These are phyloP conservation scores for Carassius gibelio DNA, from an alignment of 2,113 vertebrate species.

Conservation along the genomic window DNA sequence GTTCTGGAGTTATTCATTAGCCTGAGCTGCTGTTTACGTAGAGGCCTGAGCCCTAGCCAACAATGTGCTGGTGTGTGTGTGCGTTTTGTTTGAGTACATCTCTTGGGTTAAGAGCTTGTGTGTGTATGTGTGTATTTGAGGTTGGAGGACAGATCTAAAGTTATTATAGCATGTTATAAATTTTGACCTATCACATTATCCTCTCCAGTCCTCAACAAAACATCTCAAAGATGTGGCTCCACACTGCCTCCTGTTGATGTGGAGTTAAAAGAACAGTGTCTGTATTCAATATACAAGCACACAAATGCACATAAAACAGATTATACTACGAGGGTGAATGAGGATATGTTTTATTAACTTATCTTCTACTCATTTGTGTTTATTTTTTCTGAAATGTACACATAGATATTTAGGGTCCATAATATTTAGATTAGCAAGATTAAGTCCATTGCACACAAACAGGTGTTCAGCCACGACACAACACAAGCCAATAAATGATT, in stretches of 20 bases:
- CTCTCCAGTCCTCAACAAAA: background rate
- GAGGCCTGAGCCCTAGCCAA: constrained; percentile 2
- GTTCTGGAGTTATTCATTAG: constrained; percentile 48
- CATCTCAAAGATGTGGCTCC: background rate
- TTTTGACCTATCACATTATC: background rate
- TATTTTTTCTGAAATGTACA: too few relatives aligned
- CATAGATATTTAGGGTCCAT: too few relatives aligned
- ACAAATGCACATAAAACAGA: background rate
- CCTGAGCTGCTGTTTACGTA: constrained; percentile 46
- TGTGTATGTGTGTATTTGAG: constrained; percentile 40
- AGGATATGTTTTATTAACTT: background rate
- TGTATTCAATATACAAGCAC: background rate
- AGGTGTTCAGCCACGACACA: background rate
- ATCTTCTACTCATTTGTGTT: too few relatives aligned
- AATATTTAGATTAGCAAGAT: background rate
- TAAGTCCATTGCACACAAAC: background rate
- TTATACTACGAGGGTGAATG: background rate
- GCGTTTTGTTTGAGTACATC: constrained; percentile 29
- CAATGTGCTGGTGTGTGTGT: constrained; percentile 6
- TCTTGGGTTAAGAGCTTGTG: constrained; percentile 30
- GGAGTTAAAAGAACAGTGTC: background rate
- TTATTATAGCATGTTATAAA: constrained; percentile 14
- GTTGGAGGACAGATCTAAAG: background rate
- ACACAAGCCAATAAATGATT: background rate
- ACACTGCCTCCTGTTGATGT: constrained; percentile 23